Evolutionary conservation across 2,113 vertebrate species (phyloP).

Genomic region (Apodemus speciosus): DNA sequence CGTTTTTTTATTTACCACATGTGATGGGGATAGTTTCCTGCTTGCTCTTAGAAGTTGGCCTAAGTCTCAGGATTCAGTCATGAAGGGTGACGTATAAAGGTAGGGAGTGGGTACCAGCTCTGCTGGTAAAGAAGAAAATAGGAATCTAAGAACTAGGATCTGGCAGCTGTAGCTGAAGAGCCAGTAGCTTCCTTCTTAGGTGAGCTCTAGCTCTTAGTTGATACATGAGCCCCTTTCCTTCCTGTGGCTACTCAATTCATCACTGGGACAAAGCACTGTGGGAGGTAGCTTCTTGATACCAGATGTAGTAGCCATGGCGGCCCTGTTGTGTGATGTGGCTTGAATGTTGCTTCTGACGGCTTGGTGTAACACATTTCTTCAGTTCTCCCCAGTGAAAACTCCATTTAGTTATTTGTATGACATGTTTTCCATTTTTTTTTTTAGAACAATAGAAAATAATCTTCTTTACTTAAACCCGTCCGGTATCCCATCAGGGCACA

Average conservation of each 20-base stretch:
- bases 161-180: background rate
- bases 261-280: background rate
- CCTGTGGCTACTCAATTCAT: background rate
- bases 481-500: background rate
- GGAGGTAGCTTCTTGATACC: background rate
- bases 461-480: background rate
- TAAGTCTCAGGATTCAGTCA: background rate
- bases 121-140: background rate
- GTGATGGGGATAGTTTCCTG: background rate
- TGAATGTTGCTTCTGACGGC: conserved; percentile 6
- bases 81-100: background rate
- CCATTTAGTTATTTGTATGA: conserved; percentile 39
- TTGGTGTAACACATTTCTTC: conserved; percentile 31
- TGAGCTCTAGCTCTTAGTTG: background rate
- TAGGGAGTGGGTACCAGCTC: background rate
- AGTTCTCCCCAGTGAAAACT: background rate
- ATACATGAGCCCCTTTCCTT: background rate
- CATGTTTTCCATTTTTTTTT: background rate
- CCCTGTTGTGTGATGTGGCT: background rate
- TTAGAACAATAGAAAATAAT: conserved; percentile 23
- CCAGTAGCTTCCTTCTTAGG: background rate
- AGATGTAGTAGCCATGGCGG: background rate
- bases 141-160: background rate
- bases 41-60: background rate
- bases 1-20: background rate